Conservation (phyloP, 2,113 vertebrate species). For the Colossoma macropomum region DNA sequence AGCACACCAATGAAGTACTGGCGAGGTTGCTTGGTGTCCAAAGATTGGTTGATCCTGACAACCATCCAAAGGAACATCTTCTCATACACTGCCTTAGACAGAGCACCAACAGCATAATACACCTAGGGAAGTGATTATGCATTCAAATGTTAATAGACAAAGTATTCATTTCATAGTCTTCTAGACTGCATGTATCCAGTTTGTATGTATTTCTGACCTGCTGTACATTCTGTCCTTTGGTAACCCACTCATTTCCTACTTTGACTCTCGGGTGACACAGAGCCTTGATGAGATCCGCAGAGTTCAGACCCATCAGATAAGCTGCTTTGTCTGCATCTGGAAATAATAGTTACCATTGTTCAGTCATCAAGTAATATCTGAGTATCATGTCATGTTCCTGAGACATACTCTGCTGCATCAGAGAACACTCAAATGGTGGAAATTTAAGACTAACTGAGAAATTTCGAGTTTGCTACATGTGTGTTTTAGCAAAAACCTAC, state of each 20-base stretch:
- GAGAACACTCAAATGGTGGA: not conserved
- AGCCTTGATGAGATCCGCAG: conserved; percentile 55
- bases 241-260: conserved; percentile 62
- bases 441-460: too few relatives aligned
- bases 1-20: conserved; percentile 91
- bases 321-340: conserved; percentile 53
- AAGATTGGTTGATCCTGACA: conserved; percentile 77
- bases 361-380: not conserved
- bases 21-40: conserved; percentile 85
- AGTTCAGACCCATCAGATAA: conserved; percentile 56
- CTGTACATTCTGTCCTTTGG: conserved; percentile 55
- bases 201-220: conserved; percentile 36
- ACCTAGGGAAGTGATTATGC: conserved; percentile 71
- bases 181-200: not conserved
- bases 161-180: not conserved
- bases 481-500: too few relatives aligned
- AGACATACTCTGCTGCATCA: not conserved
- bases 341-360: not conserved
- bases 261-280: conserved; percentile 57
- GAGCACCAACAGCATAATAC: conserved; percentile 80
- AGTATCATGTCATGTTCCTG: not conserved
- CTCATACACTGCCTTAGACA: conserved; percentile 87
- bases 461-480: too few relatives aligned
- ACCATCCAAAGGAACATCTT: conserved; percentile 91
- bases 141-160: conserved; percentile 67